Base-by-base conservation (phyloP, 2,888 invertebrate genomes). In the Troides oblongomaculatus region DNA sequence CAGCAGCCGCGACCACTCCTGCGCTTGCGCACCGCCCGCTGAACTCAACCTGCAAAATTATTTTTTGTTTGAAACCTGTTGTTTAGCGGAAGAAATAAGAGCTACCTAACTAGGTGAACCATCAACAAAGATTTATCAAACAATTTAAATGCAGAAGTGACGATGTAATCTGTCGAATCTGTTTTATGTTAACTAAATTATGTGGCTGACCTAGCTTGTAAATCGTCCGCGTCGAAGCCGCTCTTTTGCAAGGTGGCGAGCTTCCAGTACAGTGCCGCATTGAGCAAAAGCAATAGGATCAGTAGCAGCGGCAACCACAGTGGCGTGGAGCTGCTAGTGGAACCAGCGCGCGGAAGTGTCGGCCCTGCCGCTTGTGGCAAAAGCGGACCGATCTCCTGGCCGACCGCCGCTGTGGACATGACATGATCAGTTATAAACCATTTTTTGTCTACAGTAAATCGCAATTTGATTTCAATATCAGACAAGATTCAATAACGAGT, bases 221-320 rank as follows among this genome's bases (percentile, higher is more conserved):
- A 68, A 23, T 83, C 81, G 2, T 83, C 80, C 3, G 82, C 64
- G 30, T 82, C 77, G 18, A 77, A 59, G 18, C 71, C 56, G 6
- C 64, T 70, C 23, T 74, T 68, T 72, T 94, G 93, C 83, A 97
- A 96, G 74, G 96, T 86, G 75, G 94, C 93, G 76, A 98, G 93
- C 89, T 96, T 95, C 90, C 96, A 96, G 93, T 97, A 97, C 72
- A 98, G 94, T 84, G 96, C 93, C 74, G 96, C 96, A 82, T 96
- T 94, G 75, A 95, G 78, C 59, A 94, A 86, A 71, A 93, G 81
- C 78, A 93, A 81, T 74, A 85, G 67, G 79, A 97, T 88, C 78
- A 97, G 89, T 74, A 96, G 93, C 75, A 94, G 93, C 74, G 94
- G 88, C 79, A 95, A 91, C 86, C 67, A 58, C 74, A 63, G 66